Evolutionary conservation across 2,888 invertebrate species (phyloP), one percentile per base, ranked within the genome.

Genomic region (Erebia palarica): DNA sequence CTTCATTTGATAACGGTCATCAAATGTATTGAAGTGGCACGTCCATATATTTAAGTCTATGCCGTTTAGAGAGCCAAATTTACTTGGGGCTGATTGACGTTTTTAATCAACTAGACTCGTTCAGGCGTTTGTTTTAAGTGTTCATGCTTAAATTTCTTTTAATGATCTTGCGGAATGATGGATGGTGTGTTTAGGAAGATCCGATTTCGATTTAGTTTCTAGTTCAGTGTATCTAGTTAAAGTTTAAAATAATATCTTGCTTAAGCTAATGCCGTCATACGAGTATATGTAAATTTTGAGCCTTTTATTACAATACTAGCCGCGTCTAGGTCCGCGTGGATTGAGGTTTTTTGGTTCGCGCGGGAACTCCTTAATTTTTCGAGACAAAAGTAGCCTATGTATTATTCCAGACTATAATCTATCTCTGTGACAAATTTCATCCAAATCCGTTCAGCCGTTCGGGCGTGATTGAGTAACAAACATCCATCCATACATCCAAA

Each of bases 101-200:
- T 87, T 89, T 89, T 90, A 90, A 91, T 91, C 90, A 90, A 86
- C 85, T 81, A 83, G 79, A 79, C 80, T 79, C 80, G 80, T 78
- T 83, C 77, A 78, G 79, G 65, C 66, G 80, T 82, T 77, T 78
- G 78, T 81, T 80, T 80, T 75, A 75, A 77, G 66, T 53, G 65
- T 69, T 65, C 59, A 65, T 72, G 67, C 68, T 74, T 71, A 70
- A 75, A 72, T 69, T 73, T 70, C 73, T 75, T 74, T 76, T 73
- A 75, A 75, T 67, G 67, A 59, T 67, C 67, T 8, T 49, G 21
- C 21, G 8, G 67, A 67, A n/a, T 67, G 67, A 67, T 67, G 59
- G 67, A 67, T 67, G 58, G 21, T 49, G 49, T 14, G 49, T 63
- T 63, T 21, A 14, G 47, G 49, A 18, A 42, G 42, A 42, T 60